Evolutionary conservation across 2,113 vertebrate genomes (phyloP), one percentile per base, ranked within the genome.

Genomic region (Opisthocomus hoazin): DNA sequence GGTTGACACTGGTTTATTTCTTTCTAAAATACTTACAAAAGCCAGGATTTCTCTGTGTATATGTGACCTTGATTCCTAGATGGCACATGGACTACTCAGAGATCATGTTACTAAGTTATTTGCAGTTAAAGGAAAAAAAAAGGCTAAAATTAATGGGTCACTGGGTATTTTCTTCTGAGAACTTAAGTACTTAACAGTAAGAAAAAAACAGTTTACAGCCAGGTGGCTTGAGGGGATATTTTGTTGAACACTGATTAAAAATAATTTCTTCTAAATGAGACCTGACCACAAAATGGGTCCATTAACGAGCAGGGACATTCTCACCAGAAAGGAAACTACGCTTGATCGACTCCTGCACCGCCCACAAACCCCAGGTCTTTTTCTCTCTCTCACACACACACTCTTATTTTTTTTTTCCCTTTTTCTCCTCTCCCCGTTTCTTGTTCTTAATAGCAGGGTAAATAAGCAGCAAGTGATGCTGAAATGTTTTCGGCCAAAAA

Each of bases 201-300:
- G 93, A 89, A 95, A 96, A 95, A 93, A 96, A 66, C 90, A 95
- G 96, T 98, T 98, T 98, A 98, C 95, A 97, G 97, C 97, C 97
- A 98, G 98, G 98, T 98, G 97, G 98, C 98, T 98, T 97, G 96
- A 97, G 98, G 98, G 97, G 97, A 97, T 98, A 98, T 98, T 98
- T 98, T 98, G 97, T 96, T 97, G 97, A 98, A 97, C 93, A 95
- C 97, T 98, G 98, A 98, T 98, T 98, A 98, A 98, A 98, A 98
- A 98, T 98, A 98, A 98, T 98, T 98, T 98, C 98, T 98, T 98
- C 98, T 98, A 98, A 98, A 98, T 98, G 98, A 98, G 98, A 98
- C 97, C 97, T 98, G 97, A 98, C 98, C 98, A 98, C 98, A 98
- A 97, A 98, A 98, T 97, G 96, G 96, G 96, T 96, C 97, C 98